These are phyloP conservation scores for Pongo abelii DNA, from an alignment of 2,113 vertebrate genomes.

Conservation along the genomic window DNA sequence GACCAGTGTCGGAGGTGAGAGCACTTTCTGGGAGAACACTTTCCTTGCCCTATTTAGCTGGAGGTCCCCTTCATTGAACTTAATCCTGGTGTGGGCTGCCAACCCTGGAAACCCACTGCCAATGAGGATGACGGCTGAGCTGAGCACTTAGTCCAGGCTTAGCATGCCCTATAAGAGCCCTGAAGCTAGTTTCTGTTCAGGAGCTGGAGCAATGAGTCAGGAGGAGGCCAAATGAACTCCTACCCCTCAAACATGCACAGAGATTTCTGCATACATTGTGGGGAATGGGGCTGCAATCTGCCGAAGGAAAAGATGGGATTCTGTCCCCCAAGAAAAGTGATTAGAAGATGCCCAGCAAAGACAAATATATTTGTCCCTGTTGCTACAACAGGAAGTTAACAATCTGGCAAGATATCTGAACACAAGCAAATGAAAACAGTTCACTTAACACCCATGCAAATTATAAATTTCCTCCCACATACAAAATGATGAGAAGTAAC, in stretches of 20 bases:
- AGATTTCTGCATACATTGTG: background rate
- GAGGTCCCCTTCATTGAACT: background rate
- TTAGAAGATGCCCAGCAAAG: background rate
- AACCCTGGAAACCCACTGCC: background rate
- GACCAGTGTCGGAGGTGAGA: background rate
- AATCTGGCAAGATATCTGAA: background rate
- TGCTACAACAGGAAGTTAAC: background rate
- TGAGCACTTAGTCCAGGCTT: background rate
- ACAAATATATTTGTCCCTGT: background rate
- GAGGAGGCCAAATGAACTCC: background rate
- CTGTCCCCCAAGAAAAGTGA: background rate
- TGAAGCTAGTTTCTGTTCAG: background rate
- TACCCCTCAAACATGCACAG: background rate
- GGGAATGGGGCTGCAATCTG: background rate
- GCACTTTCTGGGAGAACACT: background rate
- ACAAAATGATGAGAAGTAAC: background rate
- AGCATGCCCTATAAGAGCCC: background rate
- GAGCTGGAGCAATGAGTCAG: background rate
- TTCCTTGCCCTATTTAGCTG: background rate
- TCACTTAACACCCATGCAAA: background rate
- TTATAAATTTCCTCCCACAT: background rate
- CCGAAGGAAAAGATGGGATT: background rate
- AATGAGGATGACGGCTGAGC: background rate
- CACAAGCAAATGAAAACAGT: background rate
- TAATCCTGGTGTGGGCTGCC: background rate